Evolutionary conservation across 2,113 vertebrate genomes (phyloP).

Genomic region (Peromyscus leucopus): DNA sequence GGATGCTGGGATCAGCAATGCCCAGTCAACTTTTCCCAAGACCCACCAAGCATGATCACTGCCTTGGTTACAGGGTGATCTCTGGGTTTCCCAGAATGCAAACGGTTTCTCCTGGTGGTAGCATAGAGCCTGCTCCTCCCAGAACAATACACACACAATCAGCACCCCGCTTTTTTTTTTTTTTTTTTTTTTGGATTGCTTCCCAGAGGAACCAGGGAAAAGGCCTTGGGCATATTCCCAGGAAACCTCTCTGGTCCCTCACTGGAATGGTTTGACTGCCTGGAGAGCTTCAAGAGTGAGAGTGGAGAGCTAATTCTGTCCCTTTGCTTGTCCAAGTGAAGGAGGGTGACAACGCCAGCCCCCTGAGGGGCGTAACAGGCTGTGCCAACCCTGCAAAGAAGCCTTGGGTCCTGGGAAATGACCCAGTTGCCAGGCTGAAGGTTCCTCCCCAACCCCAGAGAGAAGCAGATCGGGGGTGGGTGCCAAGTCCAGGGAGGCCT

Average conservation of each 20-base stretch:
- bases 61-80: background rate
- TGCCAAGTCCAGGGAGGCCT: background rate
- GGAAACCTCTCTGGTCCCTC: constrained; percentile 52
- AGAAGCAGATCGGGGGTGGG: constrained; percentile 12
- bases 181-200: constrained; percentile 61
- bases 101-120: background rate
- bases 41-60: fast-evolving
- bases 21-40: background rate
- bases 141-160: background rate
- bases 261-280: constrained; percentile 25
- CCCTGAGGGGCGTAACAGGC: background rate
- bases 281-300: constrained; percentile 28
- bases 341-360: background rate
- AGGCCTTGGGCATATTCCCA: constrained; percentile 74
- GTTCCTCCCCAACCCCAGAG: constrained; percentile 32
- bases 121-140: background rate
- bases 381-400: background rate
- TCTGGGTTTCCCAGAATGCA: background rate
- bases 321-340: background rate
- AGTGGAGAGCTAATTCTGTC: constrained; percentile 67
- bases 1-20: background rate
- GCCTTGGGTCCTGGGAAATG: constrained; percentile 63
- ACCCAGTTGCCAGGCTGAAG: constrained; percentile 19
- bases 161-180: constrained; percentile 23
- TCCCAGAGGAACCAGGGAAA: constrained; percentile 73